These are phyloP conservation scores for Leptobrachium leishanense DNA, from an alignment of 2,113 vertebrate species.

Conservation along the genomic window DNA sequence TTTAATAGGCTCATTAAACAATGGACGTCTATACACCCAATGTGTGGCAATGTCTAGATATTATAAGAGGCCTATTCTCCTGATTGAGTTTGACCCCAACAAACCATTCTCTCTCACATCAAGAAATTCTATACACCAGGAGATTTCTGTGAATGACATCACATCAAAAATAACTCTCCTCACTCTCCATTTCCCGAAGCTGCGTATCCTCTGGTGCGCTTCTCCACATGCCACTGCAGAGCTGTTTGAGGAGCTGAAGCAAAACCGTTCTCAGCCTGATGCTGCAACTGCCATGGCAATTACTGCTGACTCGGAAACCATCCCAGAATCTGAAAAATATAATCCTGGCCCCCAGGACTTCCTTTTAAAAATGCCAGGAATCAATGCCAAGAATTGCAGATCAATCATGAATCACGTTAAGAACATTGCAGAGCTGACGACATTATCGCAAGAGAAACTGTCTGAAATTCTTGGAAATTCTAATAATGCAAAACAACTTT, in stretches of 20 bases:
- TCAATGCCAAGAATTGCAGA: slow-evolving; percentile 83
- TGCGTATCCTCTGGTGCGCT: slow-evolving; percentile 92
- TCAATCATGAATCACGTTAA: slow-evolving; percentile 74
- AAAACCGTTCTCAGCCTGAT: slow-evolving; percentile 75
- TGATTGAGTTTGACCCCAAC: slow-evolving; percentile 90
- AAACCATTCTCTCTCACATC: slow-evolving; percentile 86
- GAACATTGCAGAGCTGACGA: slow-evolving; percentile 80
- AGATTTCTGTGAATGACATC: slow-evolving; percentile 85
- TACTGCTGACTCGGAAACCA: slow-evolving; percentile 80
- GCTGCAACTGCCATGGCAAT: slow-evolving; percentile 77
- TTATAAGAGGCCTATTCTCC: slow-evolving; percentile 84
- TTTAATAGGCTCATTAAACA: slow-evolving; percentile 89
- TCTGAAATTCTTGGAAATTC: slow-evolving; percentile 73
- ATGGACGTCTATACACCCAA: slow-evolving; percentile 87
- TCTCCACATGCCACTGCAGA: slow-evolving; percentile 88
- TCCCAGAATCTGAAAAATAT: slow-evolving; percentile 82
- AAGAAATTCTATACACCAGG: slow-evolving; percentile 76
- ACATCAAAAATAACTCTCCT: slow-evolving; percentile 90
- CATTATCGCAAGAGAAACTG: slow-evolving; percentile 76
- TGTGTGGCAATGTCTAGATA: slow-evolving; percentile 90
- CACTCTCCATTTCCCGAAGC: slow-evolving; percentile 89
- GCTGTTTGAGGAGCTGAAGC: slow-evolving; percentile 88
- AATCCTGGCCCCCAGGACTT: slow-evolving; percentile 93
- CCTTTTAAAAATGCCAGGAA: slow-evolving; percentile 88
- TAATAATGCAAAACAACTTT: slow-evolving; percentile 75